Evolutionary conservation across 2,797 vertebrate genomes (phyloP), one percentile per base, ranked within the genome.

Genomic region (Poecilia gillii): DNA sequence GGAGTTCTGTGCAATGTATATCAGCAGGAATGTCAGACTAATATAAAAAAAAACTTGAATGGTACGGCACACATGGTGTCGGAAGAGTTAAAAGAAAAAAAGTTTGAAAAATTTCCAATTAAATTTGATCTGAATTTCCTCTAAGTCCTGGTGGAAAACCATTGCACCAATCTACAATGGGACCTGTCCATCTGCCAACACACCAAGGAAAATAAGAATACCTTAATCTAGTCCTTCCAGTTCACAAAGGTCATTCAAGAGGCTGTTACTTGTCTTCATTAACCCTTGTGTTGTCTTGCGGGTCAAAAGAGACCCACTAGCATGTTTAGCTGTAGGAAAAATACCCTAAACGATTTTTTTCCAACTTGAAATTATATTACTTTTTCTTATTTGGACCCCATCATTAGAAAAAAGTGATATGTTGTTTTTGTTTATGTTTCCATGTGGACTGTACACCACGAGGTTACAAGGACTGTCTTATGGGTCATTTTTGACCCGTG

Each of bases 1-100:
- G 74, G 53, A 85, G 85, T 81, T 84, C 79, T 36, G 74, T 85
- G 47, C 72, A 72, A 43, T 79, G 80, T 78, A 76, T 84, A 79
- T 73, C 2, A 79, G 18, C 73, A 41, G 64, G 28, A 28, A 51
- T 53, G 36, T 88, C 53, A 45, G 73, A 64, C 28, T 33, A 5
- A 28, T 36, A 51, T 78, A 25, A 68, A 45, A 68, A 45, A 41
- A 41, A 13, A 43, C 43, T n/a, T n/a, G 1, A 70, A 70, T 13
- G 5, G 41, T 45, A 14, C 1, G 4, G 8, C 12, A 68, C 36
- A 68, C 36, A 68, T 41, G 64, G 64, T 68, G 16, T 41, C 33
- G 12, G 36, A 68, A 68, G 64, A 39, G 3, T 33, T 33, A 18
- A 36, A 6, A 64, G 16, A 33, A 18, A 33, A 31, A 12, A 12